These are phyloP conservation scores for Phenganax subtilis DNA, from an alignment of 92 coral and sea anemone species.

Conservation along the genomic window DNA sequence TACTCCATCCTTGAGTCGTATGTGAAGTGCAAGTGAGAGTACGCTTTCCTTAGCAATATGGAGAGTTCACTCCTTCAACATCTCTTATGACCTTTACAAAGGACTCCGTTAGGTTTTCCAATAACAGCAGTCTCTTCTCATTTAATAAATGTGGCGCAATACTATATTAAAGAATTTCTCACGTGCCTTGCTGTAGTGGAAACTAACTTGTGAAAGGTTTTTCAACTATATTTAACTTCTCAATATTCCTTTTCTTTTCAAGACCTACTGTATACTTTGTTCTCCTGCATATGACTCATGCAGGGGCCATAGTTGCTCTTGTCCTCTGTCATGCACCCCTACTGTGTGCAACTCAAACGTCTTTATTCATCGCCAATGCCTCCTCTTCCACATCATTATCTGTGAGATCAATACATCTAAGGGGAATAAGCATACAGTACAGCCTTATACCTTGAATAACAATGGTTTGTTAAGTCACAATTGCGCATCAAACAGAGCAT, in stretches of 20 bases:
- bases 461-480: too few species aligned
- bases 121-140: background rate
- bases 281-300: constrained; percentile 18
- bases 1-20: constrained; percentile 12
- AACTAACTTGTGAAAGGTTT: background rate
- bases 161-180: constrained; percentile 1
- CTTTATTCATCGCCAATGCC: background rate
- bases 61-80: background rate
- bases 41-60: background rate
- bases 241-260: constrained; percentile 13
- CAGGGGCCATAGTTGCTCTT: background rate
- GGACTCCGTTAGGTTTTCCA: constrained; percentile 11
- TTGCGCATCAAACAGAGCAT: too few species aligned
- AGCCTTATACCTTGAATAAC: too few species aligned
- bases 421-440: too few species aligned
- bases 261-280: constrained; percentile 5
- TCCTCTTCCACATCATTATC: constrained; percentile 6
- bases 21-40: background rate
- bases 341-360: constrained; percentile 3
- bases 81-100: background rate
- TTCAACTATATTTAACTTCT: constrained; percentile 16
- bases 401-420: background rate
- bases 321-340: constrained; percentile 11
- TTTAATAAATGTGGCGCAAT: constrained; percentile 8
- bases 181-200: constrained; percentile 16